Percentiles rank a stretch among this genome's conserved stretches.
phyloP scores from a whole-genome alignment of 92 coral and sea anemone genomes.

The Palythoa heliodiscus region DNA sequence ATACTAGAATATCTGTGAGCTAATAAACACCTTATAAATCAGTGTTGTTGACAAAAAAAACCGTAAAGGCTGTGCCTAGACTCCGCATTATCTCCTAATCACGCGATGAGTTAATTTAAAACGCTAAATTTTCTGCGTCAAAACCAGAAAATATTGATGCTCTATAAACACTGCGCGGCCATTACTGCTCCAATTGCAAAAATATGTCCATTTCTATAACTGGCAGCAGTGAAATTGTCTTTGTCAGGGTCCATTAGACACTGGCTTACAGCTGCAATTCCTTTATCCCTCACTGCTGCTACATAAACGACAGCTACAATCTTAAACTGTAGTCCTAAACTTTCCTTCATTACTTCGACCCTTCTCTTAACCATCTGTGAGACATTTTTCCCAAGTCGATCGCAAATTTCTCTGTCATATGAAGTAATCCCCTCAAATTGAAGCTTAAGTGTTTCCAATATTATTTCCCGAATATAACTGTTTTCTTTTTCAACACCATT shows the following conservation, averaged over 20 bases:
- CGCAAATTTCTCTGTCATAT: conserved; percentile 82
- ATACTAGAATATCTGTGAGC: conserved; percentile 10
- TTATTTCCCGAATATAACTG: conserved; percentile 63
- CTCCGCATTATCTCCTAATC: background rate
- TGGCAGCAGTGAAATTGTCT: conserved; percentile 81
- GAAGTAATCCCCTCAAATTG: conserved; percentile 83
- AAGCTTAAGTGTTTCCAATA: conserved; percentile 69
- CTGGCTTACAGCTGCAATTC: conserved; percentile 77
- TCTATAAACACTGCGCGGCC: conserved; percentile 51
- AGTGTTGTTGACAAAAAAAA: conserved; percentile 7
- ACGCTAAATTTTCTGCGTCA: background rate
- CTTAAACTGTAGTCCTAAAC: conserved; percentile 61
- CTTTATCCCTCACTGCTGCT: conserved; percentile 78
- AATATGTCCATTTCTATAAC: conserved; percentile 81
- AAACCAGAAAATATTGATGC: background rate
- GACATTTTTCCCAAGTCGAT: conserved; percentile 83
- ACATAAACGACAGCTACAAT: conserved; percentile 84
- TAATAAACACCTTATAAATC: background rate
- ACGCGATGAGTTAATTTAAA: background rate
- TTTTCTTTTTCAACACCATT: conserved; percentile 63
- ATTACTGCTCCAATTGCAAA: conserved; percentile 81
- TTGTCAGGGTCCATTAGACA: conserved; percentile 67
- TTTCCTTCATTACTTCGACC: conserved; percentile 83
- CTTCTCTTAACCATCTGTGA: conserved; percentile 81
- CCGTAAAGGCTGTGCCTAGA: background rate